Percentiles rank a stretch among this genome's conserved stretches.
These are phyloP conservation scores for Epistrophella euchroma DNA, from an alignment of 2,888 invertebrate genomes.

Conservation along the genomic window DNA sequence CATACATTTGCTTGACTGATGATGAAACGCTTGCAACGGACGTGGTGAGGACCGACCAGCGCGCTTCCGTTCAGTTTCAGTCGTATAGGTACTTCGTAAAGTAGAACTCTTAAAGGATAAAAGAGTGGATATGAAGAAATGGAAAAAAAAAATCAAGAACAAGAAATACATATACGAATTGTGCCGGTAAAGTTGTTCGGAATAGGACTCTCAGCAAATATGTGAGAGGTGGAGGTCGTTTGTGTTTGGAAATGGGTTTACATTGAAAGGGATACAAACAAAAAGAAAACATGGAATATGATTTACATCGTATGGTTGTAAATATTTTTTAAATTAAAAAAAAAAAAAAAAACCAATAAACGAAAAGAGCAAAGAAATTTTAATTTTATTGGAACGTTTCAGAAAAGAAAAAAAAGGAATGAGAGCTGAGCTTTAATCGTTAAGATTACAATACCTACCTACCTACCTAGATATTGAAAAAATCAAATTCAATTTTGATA, in stretches of 20 bases:
- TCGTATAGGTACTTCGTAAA: neutral
- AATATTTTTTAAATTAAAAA: slow-evolving; percentile 17
- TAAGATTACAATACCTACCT: too few relatives aligned
- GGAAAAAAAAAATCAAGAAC: neutral
- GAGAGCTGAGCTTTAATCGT: neutral
- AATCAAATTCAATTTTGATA: too few relatives aligned
- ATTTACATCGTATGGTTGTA: slow-evolving; percentile 17
- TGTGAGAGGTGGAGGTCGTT: slow-evolving; percentile 15
- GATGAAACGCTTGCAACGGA: slow-evolving; percentile 23
- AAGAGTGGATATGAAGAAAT: slow-evolving; percentile 15
- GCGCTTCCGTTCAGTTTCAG: slow-evolving; percentile 1
- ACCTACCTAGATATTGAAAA: too few relatives aligned
- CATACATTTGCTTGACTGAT: slow-evolving; percentile 33
- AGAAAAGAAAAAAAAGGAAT: neutral
- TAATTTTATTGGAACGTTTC: neutral
- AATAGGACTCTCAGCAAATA: slow-evolving; percentile 15
- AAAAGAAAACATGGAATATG: slow-evolving; percentile 9
- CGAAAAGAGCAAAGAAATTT: neutral
- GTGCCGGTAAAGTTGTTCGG: slow-evolving; percentile 2
- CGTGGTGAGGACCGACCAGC: slow-evolving; percentile 4
- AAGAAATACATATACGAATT: neutral
- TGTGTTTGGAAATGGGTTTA: slow-evolving; percentile 9
- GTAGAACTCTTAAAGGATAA: neutral
- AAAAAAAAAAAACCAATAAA: neutral
- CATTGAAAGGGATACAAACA: neutral